Evolutionary conservation across 2,797 vertebrate genomes (phyloP).

Genomic region (Galagoides demidoff): DNA sequence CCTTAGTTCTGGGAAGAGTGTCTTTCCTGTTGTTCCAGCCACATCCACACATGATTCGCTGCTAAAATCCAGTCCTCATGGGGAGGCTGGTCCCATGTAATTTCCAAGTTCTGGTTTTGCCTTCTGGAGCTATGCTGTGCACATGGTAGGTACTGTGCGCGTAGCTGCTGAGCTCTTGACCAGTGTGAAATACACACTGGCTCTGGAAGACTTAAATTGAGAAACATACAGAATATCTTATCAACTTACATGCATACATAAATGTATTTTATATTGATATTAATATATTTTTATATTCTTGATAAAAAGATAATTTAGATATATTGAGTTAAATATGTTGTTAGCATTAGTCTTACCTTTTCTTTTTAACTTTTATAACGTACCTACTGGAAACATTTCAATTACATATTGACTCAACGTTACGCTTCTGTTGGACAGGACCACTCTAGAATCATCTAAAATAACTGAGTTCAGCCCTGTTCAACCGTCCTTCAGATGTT

Average conservation of each 20-base stretch:
- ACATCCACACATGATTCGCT: neutral
- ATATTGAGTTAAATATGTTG: neutral
- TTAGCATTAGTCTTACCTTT: neutral
- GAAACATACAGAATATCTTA: neutral
- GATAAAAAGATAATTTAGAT: neutral
- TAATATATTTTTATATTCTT: neutral
- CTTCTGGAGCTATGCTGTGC: neutral
- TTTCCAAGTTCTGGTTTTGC: neutral
- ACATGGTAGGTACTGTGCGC: rapidly evolving
- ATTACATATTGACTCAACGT: neutral
- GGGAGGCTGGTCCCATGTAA: neutral
- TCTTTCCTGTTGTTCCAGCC: neutral
- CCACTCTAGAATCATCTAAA: too few species aligned
- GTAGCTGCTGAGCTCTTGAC: neutral
- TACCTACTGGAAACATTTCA: neutral
- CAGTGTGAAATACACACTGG: neutral
- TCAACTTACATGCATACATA: neutral
- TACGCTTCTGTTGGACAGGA: neutral
- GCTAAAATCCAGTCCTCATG: rapidly evolving
- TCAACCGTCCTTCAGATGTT: neutral
- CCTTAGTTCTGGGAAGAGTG: neutral
- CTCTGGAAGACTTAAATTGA: neutral
- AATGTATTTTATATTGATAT: neutral
- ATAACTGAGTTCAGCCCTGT: neutral
- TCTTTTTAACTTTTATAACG: neutral